A percentile compares a stretch with the other conserved stretches of the same genome.
Conservation (phyloP, 1,140 invertebrate species). For the Dendrolimus punctatus region DNA sequence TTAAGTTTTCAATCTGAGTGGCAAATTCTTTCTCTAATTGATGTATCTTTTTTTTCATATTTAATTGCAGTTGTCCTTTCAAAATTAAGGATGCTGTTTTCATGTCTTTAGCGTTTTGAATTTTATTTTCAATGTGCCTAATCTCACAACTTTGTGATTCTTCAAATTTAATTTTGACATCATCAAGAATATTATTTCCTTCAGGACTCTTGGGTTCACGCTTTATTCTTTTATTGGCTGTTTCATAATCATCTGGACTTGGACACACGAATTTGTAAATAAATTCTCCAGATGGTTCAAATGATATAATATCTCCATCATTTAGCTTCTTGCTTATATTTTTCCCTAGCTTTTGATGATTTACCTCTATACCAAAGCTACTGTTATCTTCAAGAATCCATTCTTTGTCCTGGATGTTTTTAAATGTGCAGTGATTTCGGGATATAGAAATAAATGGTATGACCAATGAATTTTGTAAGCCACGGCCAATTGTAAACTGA, state of each 20-base stretch:
- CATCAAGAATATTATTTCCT: constrained; percentile 42
- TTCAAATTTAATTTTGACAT: constrained; percentile 69
- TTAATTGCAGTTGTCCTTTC: constrained; percentile 38
- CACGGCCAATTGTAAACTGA: constrained; percentile 71
- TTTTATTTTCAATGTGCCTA: constrained; percentile 54
- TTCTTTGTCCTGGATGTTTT: constrained; percentile 31
- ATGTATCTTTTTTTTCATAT: constrained; percentile 56
- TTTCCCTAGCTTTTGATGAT: constrained; percentile 47
- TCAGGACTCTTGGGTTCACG: constrained; percentile 29
- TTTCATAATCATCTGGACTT: constrained; percentile 20
- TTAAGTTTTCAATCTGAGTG: constrained; percentile 66
- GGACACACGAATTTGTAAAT: constrained; percentile 57
- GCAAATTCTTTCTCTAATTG: constrained; percentile 59
- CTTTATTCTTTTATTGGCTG: constrained; percentile 50
- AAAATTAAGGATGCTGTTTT: constrained; percentile 35
- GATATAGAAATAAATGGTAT: constrained; percentile 69
- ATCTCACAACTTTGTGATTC: constrained; percentile 61
- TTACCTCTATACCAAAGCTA: constrained; percentile 65
- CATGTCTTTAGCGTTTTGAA: constrained; percentile 50
- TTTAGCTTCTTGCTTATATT: constrained; percentile 38
- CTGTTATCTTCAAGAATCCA: constrained; percentile 66
- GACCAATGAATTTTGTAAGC: constrained; percentile 51
- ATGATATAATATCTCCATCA: constrained; percentile 64
- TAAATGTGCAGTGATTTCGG: constrained; percentile 68
- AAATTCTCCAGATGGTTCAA: constrained; percentile 61